phyloP scores from a whole-genome alignment of 2,888 invertebrate genomes.

The Xanthorhoe spadicearia region DNA sequence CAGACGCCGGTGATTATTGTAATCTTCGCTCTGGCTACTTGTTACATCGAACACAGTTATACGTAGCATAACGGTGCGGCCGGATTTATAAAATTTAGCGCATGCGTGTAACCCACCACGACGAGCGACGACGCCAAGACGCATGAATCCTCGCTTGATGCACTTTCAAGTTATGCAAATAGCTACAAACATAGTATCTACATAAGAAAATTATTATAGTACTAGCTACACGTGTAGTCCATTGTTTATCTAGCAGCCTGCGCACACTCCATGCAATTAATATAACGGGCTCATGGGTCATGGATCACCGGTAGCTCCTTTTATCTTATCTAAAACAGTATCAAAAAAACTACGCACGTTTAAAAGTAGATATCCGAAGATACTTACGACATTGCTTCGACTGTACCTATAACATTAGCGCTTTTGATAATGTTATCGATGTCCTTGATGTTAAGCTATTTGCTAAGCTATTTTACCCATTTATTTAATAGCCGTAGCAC shows the following conservation, averaged over 20 bases:
- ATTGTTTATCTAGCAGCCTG: slow-evolving; percentile 51
- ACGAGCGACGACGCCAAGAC: slow-evolving; percentile 38
- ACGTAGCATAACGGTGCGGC: slow-evolving; percentile 57
- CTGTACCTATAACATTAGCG: slow-evolving; percentile 40
- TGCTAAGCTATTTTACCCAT: slow-evolving; percentile 42
- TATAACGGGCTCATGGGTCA: slow-evolving; percentile 32
- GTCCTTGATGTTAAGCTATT: slow-evolving; percentile 53
- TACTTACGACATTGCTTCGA: slow-evolving; percentile 46
- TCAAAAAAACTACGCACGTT: slow-evolving; percentile 36
- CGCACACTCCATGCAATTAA: slow-evolving; percentile 40
- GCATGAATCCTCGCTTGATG: slow-evolving; percentile 44
- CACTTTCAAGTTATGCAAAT: slow-evolving; percentile 32
- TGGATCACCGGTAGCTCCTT: slow-evolving; percentile 41
- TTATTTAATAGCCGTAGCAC: slow-evolving; percentile 23
- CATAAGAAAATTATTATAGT: slow-evolving; percentile 15
- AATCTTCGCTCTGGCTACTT: slow-evolving; percentile 56
- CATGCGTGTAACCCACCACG: slow-evolving; percentile 52
- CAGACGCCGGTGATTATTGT: slow-evolving; percentile 54
- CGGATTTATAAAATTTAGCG: slow-evolving; percentile 59
- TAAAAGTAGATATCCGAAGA: slow-evolving; percentile 27
- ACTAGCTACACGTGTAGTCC: slow-evolving; percentile 49
- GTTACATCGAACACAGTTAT: slow-evolving; percentile 53
- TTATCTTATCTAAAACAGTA: slow-evolving; percentile 51
- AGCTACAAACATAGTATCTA: slow-evolving; percentile 17
- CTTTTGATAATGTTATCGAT: slow-evolving; percentile 54